phyloP scores from a whole-genome alignment of 2,888 invertebrate species.

The Drosophila austrosaltans region DNA sequence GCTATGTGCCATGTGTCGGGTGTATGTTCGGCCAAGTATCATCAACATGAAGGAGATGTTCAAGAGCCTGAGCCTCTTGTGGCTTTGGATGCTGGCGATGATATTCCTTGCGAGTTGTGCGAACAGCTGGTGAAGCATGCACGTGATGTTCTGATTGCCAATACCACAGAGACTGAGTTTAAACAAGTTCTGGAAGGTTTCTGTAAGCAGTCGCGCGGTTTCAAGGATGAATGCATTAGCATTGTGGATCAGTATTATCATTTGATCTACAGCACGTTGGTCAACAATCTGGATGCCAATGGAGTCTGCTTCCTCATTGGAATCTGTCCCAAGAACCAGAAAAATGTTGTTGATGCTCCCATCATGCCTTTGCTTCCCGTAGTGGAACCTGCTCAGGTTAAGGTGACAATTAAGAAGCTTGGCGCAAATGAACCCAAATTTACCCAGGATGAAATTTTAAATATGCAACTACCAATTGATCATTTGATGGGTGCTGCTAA shows the following conservation, averaged over 20 bases:
- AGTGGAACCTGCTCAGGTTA: constrained; percentile 83
- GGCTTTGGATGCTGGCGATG: constrained; percentile 84
- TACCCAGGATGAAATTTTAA: constrained; percentile 76
- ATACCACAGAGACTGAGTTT: constrained; percentile 93
- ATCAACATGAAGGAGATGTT: constrained; percentile 86
- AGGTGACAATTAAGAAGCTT: constrained; percentile 78
- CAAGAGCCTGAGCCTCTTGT: constrained; percentile 83
- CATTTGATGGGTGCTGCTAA: constrained; percentile 82
- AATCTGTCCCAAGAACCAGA: constrained; percentile 79
- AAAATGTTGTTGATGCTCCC: constrained; percentile 72
- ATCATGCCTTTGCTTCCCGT: constrained; percentile 87
- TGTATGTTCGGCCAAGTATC: constrained; percentile 88
- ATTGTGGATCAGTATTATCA: constrained; percentile 92
- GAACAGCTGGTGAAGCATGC: constrained; percentile 92
- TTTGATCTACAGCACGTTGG: constrained; percentile 88
- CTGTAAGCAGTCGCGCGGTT: constrained; percentile 91
- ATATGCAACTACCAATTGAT: constrained; percentile 85
- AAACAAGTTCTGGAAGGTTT: constrained; percentile 90
- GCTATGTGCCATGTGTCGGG: constrained; percentile 91
- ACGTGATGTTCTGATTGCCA: constrained; percentile 91
- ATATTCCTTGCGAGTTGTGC: constrained; percentile 93
- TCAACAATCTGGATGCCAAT: constrained; percentile 88
- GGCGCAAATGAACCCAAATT: constrained; percentile 80
- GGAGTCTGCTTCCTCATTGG: constrained; percentile 88
- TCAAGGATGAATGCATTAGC: constrained; percentile 89